These are phyloP conservation scores for Aphelinus certus DNA, from an alignment of 1,140 invertebrate species.

Conservation along the genomic window DNA sequence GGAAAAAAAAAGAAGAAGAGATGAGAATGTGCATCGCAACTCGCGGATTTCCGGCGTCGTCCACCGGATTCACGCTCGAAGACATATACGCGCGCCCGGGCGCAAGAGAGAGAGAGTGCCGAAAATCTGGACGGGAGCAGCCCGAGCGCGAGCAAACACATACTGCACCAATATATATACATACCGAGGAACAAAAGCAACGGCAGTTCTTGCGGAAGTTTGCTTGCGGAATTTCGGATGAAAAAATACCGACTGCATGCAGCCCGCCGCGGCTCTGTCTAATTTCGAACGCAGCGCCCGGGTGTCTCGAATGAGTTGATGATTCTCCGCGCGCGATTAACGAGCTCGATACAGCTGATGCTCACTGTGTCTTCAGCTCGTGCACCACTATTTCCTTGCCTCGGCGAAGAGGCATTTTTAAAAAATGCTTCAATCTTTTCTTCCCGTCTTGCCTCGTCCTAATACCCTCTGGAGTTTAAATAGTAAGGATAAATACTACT, in stretches of 20 bases:
- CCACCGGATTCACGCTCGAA: constrained; percentile 15
- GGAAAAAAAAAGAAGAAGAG: not conserved
- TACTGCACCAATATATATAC: no score
- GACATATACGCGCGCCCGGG: not conserved
- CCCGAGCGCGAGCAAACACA: no score
- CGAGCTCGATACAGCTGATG: not conserved
- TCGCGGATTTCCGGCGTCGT: not conserved
- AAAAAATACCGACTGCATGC: not conserved
- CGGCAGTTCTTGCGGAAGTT: not conserved
- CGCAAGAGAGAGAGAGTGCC: not conserved
- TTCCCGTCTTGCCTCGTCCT: no score
- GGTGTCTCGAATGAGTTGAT: constrained; percentile 6
- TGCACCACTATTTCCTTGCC: no score
- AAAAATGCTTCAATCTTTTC: no score
- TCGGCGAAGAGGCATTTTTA: no score
- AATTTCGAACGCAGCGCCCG: constrained; percentile 5
- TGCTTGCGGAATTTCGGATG: constrained; percentile 8
- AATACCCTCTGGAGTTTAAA: no score
- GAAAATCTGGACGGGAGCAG: not conserved
- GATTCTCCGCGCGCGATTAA: constrained; percentile 6
- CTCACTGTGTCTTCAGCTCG: no score
- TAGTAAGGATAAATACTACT: no score
- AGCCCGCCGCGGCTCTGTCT: not conserved
- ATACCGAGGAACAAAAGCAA: not conserved
- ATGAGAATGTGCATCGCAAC: constrained; percentile 20